Evolutionary conservation across 2,888 invertebrate species (phyloP), one percentile per base, ranked within the genome.

Genomic region (Diachrysia chrysitis): DNA sequence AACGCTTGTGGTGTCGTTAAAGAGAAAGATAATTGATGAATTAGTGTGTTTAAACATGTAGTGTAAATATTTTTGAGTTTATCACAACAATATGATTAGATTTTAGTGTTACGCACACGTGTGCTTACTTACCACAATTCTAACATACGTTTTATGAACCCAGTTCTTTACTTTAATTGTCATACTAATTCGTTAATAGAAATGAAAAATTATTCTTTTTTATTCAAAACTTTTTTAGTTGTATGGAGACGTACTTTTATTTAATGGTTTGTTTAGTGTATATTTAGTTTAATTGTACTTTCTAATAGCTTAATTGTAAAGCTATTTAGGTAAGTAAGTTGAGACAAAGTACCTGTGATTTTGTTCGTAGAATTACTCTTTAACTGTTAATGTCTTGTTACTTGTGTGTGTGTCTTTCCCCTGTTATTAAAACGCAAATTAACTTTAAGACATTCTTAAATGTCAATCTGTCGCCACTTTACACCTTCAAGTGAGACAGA

Each of bases 341-440:
- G 59, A 70, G 37, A 76, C 76, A 76, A 71, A 71, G 71, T 71
- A 61, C 66, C 73, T 75, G 73, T 73, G 73, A 75, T 73, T 74
- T 56, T 75, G 64, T 69, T 66, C 37, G 51, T 69, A 74, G 19
- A 54, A 16, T 54, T 17, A 16, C 5, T 42, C n/a, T 4, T 42
- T 42, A 42, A 42, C 0, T n/a, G 5, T 37, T n/a, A 4, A 6
- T 42, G 6, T n/a, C n/a, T n/a, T 42, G 42, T 42, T 7, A 42
- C 4, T 16, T 42, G 42, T 42, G n/a, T 42, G 42, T n/a, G 1
- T 42, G 14, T 37, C 14, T n/a, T n/a, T n/a, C n/a, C n/a, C n/a
- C n/a, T n/a, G n/a, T n/a, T n/a, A n/a, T n/a, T n/a, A n/a, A n/a
- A n/a, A n/a, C n/a, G n/a, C n/a, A n/a, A n/a, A n/a, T n/a, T n/a